Conservation (phyloP, 2,797 vertebrate genomes). For the Emys orbicularis region DNA sequence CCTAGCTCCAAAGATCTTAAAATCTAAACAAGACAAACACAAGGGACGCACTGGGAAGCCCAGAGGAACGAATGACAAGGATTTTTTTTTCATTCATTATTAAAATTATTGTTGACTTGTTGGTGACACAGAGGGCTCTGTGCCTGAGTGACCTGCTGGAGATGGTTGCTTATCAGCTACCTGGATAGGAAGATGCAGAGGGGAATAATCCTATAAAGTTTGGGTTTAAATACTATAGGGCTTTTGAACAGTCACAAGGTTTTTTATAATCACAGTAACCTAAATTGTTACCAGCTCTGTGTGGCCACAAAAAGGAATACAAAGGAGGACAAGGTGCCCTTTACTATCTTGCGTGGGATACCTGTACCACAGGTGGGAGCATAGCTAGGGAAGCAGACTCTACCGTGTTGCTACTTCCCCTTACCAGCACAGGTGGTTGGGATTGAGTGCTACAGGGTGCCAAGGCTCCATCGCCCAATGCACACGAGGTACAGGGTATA, state of each 20-base stretch:
- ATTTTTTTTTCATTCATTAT: constrained; percentile 75
- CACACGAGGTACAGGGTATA: background rate
- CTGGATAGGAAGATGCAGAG: constrained; percentile 47
- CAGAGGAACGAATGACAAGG: constrained; percentile 71
- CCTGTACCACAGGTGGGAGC: background rate
- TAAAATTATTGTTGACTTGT: constrained; percentile 76
- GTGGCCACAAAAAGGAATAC: background rate
- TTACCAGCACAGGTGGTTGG: background rate
- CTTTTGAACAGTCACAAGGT: constrained; percentile 61
- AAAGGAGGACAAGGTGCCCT: constrained; percentile 13
- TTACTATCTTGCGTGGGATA: background rate
- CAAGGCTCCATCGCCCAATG: background rate
- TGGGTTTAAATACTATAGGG: constrained; percentile 59
- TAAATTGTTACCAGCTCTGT: constrained; percentile 20
- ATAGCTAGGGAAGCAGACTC: constrained; percentile 7
- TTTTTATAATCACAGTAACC: constrained; percentile 67
- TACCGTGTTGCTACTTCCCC: background rate
- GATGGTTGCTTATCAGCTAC: constrained; percentile 68
- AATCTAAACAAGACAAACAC: constrained; percentile 73
- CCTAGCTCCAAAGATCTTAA: constrained; percentile 61
- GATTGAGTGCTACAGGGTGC: background rate
- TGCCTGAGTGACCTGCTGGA: constrained; percentile 65
- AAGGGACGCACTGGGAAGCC: constrained; percentile 65
- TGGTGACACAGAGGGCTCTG: constrained; percentile 71
- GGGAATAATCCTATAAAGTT: constrained; percentile 22